Evolutionary conservation across 2,797 vertebrate species (phyloP).

Genomic region (Garrulus glandarius): DNA sequence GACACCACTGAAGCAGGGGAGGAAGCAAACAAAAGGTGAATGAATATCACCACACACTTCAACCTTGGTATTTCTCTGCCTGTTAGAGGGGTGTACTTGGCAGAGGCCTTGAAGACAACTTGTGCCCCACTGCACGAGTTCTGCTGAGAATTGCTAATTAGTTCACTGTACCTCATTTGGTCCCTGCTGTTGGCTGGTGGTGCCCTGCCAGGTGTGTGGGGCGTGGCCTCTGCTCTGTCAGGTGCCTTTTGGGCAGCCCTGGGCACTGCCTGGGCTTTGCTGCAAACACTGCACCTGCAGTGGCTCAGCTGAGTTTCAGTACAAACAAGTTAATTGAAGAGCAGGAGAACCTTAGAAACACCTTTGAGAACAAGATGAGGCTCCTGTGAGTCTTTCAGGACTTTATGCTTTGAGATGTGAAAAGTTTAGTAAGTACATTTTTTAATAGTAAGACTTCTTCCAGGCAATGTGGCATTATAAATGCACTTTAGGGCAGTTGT

Average conservation of each 20-base stretch:
- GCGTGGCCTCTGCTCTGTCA: background rate
- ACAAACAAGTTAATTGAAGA: background rate
- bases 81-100: background rate
- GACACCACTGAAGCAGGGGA: background rate
- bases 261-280: background rate
- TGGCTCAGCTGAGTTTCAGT: background rate
- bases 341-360: background rate
- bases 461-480: background rate
- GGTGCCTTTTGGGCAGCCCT: background rate
- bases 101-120: background rate
- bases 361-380: background rate
- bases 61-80: background rate
- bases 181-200: accelerated
- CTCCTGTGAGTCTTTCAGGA: background rate
- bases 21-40: background rate
- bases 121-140: accelerated
- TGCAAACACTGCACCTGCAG: accelerated
- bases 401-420: background rate
- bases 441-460: background rate
- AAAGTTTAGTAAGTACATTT: background rate
- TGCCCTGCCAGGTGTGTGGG: background rate
- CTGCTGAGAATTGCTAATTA: background rate
- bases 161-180: accelerated
- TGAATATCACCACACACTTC: background rate
- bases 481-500: background rate